Conservation (phyloP, 2,797 vertebrate species). For the Tauraco hartlaubi region DNA sequence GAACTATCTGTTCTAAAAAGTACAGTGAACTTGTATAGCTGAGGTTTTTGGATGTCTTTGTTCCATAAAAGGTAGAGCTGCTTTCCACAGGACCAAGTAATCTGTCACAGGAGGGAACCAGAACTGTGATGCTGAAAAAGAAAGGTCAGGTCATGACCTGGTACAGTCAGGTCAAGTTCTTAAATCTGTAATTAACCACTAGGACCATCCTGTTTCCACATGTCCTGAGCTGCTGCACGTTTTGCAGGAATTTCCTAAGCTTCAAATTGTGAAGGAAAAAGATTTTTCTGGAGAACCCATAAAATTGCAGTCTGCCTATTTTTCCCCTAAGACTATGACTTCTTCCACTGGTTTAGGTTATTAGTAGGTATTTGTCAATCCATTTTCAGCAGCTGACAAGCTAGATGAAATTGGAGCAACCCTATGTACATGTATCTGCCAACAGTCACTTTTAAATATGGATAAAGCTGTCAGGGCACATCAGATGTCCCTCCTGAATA, state of each 20-base stretch:
- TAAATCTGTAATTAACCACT: neutral
- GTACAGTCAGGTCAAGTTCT: neutral
- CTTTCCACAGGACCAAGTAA: neutral
- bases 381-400: neutral
- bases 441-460: neutral
- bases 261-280: neutral
- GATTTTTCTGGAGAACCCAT: neutral
- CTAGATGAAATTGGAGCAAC: neutral
- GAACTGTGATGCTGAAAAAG: neutral
- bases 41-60: neutral
- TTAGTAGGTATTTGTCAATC: constrained; percentile 14
- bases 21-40: too few relatives aligned
- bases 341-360: neutral
- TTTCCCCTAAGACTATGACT: neutral
- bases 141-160: neutral
- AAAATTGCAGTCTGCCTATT: neutral
- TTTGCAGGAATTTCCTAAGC: neutral
- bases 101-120: neutral
- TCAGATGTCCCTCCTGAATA: constrained; percentile 1
- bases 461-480: constrained; percentile 23
- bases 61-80: neutral
- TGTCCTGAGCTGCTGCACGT: neutral
- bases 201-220: neutral
- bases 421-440: neutral
- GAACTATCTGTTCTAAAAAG: neutral